These are phyloP conservation scores for Schizothorax lantsangensis DNA, from an alignment of 2,797 vertebrate species.

Conservation along the genomic window DNA sequence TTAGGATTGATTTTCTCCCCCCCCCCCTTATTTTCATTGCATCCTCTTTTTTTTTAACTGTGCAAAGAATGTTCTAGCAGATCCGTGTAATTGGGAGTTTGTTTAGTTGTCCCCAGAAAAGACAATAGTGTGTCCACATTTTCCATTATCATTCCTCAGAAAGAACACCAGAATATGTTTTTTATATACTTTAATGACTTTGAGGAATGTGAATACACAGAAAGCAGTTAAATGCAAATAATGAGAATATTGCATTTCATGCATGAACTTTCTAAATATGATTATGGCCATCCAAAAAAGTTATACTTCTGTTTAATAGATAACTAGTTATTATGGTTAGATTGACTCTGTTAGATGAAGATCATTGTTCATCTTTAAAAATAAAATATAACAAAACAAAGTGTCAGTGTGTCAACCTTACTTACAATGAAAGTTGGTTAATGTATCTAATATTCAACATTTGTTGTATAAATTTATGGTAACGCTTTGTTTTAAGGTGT, in stretches of 20 bases:
- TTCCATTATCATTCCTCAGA: conserved; percentile 34
- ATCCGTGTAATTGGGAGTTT: conserved; percentile 45
- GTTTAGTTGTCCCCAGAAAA: conserved; percentile 55
- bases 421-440: background rate
- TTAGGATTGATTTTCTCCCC: background rate
- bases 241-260: background rate
- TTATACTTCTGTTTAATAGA: background rate
- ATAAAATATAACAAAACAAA: background rate
- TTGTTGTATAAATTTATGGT: background rate
- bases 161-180: background rate
- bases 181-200: background rate
- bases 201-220: background rate
- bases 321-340: background rate
- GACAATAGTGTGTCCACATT: conserved; percentile 53
- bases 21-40: background rate
- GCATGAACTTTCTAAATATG: background rate
- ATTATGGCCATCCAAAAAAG: background rate
- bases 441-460: background rate
- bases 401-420: background rate
- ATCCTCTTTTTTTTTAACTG: background rate
- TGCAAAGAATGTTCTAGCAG: conserved; percentile 42
- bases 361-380: background rate
- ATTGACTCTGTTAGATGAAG: background rate
- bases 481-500: background rate
- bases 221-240: background rate